phyloP scores from a whole-genome alignment of 2,888 invertebrate genomes.

The Pedicia rivosa region DNA sequence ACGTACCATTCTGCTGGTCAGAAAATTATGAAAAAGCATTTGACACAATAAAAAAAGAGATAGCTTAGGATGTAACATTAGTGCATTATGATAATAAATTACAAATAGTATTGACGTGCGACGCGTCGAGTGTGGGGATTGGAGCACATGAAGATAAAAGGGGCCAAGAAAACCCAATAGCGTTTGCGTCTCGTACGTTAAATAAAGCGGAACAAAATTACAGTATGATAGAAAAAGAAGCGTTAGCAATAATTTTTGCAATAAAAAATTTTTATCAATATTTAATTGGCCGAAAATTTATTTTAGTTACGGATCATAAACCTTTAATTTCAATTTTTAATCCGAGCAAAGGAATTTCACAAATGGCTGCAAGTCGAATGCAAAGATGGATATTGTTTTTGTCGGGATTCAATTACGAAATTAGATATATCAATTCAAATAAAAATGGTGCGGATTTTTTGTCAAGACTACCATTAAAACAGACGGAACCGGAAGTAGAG shows the following conservation, averaged over 20 bases:
- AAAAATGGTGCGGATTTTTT: too few species aligned
- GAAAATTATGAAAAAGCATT: too few species aligned
- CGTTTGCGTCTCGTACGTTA: not conserved
- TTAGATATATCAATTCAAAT: constrained; percentile 2
- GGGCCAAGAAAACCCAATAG: not conserved
- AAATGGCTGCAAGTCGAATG: constrained; percentile 11
- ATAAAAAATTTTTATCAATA: not conserved
- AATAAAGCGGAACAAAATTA: not conserved
- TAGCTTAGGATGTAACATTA: too few species aligned
- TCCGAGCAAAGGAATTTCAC: constrained; percentile 13
- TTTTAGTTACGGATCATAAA: constrained; percentile 20
- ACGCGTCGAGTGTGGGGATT: too few species aligned
- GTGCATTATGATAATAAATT: too few species aligned
- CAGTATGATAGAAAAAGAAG: not conserved
- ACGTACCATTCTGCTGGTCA: too few species aligned
- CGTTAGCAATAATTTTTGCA: not conserved
- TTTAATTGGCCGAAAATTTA: not conserved
- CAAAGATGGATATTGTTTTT: constrained; percentile 18
- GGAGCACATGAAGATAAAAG: too few species aligned
- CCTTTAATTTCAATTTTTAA: constrained; percentile 22
- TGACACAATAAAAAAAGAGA: too few species aligned
- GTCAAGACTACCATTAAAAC: too few species aligned
- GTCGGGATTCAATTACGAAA: not conserved
- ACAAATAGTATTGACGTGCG: too few species aligned
- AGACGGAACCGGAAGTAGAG: too few species aligned